A percentile compares a stretch with the other conserved stretches of the same genome.
Conservation (phyloP, 2,113 vertebrate species). For the Peromyscus maniculatus region DNA sequence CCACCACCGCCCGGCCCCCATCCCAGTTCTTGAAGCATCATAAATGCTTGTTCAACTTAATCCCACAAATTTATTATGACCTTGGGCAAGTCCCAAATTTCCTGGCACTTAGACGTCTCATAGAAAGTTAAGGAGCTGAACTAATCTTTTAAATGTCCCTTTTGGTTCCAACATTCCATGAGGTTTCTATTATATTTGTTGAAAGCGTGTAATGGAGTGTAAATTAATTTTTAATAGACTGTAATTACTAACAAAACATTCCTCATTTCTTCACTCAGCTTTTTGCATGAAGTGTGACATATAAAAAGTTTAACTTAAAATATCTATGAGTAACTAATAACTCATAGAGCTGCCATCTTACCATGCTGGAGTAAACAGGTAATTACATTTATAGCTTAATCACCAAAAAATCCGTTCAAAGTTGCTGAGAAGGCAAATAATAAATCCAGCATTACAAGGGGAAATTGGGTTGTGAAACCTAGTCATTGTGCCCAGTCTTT, state of each 20-base stretch:
- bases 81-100: slow-evolving; percentile 67
- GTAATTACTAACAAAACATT: slow-evolving; percentile 75
- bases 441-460: slow-evolving; percentile 5
- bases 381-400: slow-evolving; percentile 51
- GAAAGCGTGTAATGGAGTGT: slow-evolving; percentile 76
- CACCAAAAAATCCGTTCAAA: slow-evolving; percentile 28
- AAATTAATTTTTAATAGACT: slow-evolving; percentile 77
- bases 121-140: slow-evolving; percentile 76
- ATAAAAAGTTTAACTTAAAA: slow-evolving; percentile 67
- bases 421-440: slow-evolving; percentile 3
- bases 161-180: slow-evolving; percentile 76
- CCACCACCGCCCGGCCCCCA: no score
- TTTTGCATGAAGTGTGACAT: slow-evolving; percentile 61
- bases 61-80: slow-evolving; percentile 62
- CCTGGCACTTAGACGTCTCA: slow-evolving; percentile 61
- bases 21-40: slow-evolving; percentile 1
- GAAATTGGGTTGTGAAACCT: background rate
- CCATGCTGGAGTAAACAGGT: slow-evolving; percentile 58
- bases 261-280: slow-evolving; percentile 60
- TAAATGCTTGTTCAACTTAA: slow-evolving; percentile 43
- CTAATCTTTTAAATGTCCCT: slow-evolving; percentile 79
- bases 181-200: slow-evolving; percentile 80
- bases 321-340: slow-evolving; percentile 57
- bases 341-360: slow-evolving; percentile 59
- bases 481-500: background rate